These are phyloP conservation scores for Pteropus alecto DNA, from an alignment of 2,113 vertebrate species.

Conservation along the genomic window DNA sequence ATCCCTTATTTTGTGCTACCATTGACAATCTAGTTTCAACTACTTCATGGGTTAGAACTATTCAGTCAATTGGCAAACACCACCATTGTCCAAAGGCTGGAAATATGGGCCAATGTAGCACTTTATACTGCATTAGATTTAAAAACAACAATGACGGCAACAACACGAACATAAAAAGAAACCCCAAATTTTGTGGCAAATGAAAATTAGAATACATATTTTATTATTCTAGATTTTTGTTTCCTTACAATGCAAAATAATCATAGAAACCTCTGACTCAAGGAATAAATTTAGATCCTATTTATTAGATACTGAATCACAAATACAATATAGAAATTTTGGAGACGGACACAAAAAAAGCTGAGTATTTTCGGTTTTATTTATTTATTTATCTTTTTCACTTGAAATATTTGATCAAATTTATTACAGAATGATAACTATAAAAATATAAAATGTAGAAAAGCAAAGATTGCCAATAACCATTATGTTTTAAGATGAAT, in stretches of 20 bases:
- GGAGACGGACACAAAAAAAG: neutral
- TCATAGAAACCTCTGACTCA: neutral
- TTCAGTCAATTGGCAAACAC: neutral
- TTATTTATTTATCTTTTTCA: neutral
- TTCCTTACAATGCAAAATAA: neutral
- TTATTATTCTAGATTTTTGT: neutral
- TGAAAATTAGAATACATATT: neutral
- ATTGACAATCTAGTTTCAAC: neutral
- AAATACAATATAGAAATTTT: neutral
- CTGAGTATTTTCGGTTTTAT: neutral
- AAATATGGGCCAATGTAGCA: neutral
- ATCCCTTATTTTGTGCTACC: neutral
- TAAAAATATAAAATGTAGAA: neutral
- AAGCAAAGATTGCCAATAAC: neutral
- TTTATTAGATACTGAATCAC: neutral
- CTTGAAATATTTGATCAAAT: neutral
- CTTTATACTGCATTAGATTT: neutral
- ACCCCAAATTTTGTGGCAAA: neutral
- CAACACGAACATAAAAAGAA: neutral
- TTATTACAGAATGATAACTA: neutral
- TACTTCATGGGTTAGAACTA: neutral
- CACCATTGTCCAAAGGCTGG: neutral
- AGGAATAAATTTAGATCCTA: neutral
- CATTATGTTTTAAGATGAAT: neutral
- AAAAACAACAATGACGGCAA: neutral